Conservation (phyloP, 2,113 vertebrate species). For the Mesitornis unicolor region DNA sequence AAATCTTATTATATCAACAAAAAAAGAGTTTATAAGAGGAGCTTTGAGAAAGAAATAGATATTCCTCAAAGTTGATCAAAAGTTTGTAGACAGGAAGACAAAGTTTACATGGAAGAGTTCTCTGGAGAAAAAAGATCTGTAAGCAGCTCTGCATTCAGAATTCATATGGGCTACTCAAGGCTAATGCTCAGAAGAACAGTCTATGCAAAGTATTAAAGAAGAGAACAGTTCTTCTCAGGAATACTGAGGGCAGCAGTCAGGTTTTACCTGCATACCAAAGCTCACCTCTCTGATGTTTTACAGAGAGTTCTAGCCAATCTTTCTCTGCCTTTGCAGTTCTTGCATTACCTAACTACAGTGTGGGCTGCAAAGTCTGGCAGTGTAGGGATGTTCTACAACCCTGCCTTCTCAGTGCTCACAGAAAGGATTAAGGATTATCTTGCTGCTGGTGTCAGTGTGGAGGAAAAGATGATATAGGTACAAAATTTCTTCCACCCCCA, state of each 20-base stretch:
- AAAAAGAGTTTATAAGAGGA: neutral
- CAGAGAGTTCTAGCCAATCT: neutral
- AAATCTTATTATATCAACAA: neutral
- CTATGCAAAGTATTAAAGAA: neutral
- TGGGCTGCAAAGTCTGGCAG: neutral
- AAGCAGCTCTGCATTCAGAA: neutral
- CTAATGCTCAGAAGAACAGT: neutral
- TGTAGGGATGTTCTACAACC: neutral
- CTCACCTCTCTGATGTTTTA: neutral
- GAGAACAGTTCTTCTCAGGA: neutral
- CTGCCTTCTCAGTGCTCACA: neutral
- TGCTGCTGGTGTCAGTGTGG: neutral
- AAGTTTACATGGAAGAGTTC: neutral
- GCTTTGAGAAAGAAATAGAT: neutral
- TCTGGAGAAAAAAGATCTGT: neutral
- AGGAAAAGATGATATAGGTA: neutral
- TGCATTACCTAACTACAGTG: neutral
- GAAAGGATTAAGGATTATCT: neutral
- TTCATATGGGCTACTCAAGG: neutral
- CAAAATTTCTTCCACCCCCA: neutral
- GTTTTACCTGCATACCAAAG: neutral
- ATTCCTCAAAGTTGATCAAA: neutral
- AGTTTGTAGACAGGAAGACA: neutral
- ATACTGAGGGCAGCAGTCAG: neutral
- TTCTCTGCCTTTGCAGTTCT: neutral